phyloP scores from a whole-genome alignment of 2,888 invertebrate genomes.

The Phaedon cochleariae region DNA sequence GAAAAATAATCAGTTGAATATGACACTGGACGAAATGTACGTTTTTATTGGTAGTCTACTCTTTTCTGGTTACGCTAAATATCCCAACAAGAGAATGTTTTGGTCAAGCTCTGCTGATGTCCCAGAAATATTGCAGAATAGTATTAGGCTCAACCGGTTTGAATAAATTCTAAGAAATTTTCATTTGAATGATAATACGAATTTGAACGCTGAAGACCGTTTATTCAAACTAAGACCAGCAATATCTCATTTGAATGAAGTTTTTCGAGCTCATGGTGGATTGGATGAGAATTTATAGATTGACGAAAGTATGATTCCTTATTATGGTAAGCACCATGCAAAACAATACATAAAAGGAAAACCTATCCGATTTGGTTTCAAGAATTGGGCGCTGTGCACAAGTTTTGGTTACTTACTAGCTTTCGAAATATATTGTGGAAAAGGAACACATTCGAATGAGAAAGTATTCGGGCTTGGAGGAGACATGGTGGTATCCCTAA shows the following conservation, averaged over 20 bases:
- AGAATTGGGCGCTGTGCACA: neutral
- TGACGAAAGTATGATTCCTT: neutral
- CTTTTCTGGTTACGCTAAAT: neutral
- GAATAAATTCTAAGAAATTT: conserved; percentile 3
- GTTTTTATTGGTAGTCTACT: too few species aligned
- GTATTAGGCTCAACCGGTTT: neutral
- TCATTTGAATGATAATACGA: neutral
- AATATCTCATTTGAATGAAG: conserved; percentile 3
- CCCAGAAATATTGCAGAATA: neutral
- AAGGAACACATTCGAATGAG: neutral
- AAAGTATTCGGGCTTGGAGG: too few species aligned
- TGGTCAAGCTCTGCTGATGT: neutral
- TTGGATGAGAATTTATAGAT: neutral
- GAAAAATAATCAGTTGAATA: conserved; percentile 1
- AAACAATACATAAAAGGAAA: conserved; percentile 12
- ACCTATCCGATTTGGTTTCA: neutral
- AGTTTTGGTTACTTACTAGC: neutral
- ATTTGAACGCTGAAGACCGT: neutral
- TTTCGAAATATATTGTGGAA: neutral
- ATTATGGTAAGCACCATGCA: neutral
- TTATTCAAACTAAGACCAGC: neutral
- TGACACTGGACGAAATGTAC: neutral
- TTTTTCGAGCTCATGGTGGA: neutral
- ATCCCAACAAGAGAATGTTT: too few species aligned
- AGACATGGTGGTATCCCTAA: neutral